Evolutionary conservation across 2,888 invertebrate species (phyloP), one percentile per base, ranked within the genome.

Genomic region (Patella ulyssiponensis): DNA sequence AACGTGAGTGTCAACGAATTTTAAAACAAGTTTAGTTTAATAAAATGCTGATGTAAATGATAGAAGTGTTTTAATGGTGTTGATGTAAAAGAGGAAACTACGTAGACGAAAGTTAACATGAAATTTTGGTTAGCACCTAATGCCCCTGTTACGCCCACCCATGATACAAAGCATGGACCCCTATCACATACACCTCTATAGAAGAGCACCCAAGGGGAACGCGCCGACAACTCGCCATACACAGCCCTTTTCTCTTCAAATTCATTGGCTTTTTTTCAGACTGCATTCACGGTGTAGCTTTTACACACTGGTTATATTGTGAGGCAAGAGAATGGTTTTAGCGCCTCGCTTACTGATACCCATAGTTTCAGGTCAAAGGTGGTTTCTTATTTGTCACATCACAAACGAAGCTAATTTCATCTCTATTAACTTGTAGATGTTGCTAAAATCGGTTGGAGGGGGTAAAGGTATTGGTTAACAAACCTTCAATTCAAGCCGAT

Each of bases 391-490:
- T 64, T 64, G 64, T 76, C 72, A 15, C 44, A n/a, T 58, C 44
- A 76, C 76, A 76, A 76, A 76, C 76, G 76, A 76, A 76, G 76
- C 76, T 76, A 76, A 76, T 76, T 76, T 76, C 76, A 73, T 71
- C 53, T 76, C 76, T 76, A 76, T 76, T 76, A 76, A 76, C 76
- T 76, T 73, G 64, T 44, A 58, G 72, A 64, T 64, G 58, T 76
- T 58, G 58, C 64, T 72, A 76, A 64, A 64, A 23, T 20, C 20
- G 64, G 64, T 23, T 64, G 64, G 64, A 23, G 23, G 12, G 64
- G 17, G 14, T 20, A 4, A 64, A 64, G 23, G 23, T 14, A 23
- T 44, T 44, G 44, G 44, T 44, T 44, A 44, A 44, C 44, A 44
- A 44, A 44, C 23, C 64, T 64, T 64, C 64, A 64, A 11, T 64